Percentiles rank a stretch among this genome's conserved stretches.
Evolutionary conservation across 2,113 vertebrate species (phyloP).

Genomic region (Bufo gargarizans): DNA sequence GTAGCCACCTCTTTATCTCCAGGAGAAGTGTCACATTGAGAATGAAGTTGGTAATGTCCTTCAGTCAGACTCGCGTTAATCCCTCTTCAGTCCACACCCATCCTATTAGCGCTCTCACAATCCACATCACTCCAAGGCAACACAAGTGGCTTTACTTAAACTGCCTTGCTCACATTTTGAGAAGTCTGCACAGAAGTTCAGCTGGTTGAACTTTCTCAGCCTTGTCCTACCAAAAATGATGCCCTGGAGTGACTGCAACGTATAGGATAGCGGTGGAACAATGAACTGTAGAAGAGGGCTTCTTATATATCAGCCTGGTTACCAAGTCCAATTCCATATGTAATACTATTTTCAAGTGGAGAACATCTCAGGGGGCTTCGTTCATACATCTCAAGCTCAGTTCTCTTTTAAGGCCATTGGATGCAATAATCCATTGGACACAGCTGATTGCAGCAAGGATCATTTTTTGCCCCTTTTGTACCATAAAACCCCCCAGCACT

Average conservation of each 20-base stretch:
- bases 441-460: too few relatives aligned
- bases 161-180: not conserved
- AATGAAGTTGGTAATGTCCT: constrained; percentile 34
- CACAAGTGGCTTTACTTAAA: constrained; percentile 46
- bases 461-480: too few relatives aligned
- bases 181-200: not conserved
- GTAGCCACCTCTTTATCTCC: constrained; percentile 19
- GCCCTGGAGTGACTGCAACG: not conserved
- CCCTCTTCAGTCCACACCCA: constrained; percentile 45
- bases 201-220: not conserved
- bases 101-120: constrained; percentile 25
- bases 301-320: too few relatives aligned
- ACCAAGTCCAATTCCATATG: too few relatives aligned
- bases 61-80: constrained; percentile 42
- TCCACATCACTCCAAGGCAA: constrained; percentile 10
- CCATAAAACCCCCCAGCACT: too few relatives aligned
- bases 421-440: too few relatives aligned
- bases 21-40: constrained; percentile 49
- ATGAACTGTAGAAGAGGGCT: not conserved
- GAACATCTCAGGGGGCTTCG: too few relatives aligned
- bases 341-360: too few relatives aligned
- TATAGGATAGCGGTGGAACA: not conserved
- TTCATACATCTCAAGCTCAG: too few relatives aligned
- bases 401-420: too few relatives aligned
- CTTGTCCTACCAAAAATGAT: not conserved